These are phyloP conservation scores for Dolomedes plantarius DNA, from an alignment of 2,888 invertebrate species.

Conservation along the genomic window DNA sequence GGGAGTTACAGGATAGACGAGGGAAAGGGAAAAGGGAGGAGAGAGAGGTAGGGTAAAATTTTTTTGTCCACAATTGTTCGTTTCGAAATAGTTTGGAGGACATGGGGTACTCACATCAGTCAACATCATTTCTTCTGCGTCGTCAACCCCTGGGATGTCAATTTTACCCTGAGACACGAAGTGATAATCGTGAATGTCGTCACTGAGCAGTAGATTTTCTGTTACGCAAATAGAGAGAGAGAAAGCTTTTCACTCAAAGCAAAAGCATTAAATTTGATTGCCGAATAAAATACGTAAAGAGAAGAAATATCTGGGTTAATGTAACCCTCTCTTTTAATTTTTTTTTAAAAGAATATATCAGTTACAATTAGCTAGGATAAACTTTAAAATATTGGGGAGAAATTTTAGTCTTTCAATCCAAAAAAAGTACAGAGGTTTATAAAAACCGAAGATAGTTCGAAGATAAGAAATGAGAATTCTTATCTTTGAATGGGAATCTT, in stretches of 20 bases:
- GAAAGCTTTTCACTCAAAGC: background rate
- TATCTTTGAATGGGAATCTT: no score
- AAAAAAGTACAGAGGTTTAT: no score
- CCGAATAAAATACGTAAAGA: background rate
- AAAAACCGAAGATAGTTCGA: no score
- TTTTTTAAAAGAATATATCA: no score
- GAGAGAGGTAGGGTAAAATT: background rate
- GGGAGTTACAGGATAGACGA: no score
- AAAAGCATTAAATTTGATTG: constrained; percentile 15
- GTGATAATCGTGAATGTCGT: constrained; percentile 94
- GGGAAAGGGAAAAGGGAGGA: background rate
- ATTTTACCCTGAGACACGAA: constrained; percentile 98
- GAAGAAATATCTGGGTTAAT: no score
- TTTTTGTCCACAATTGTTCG: background rate
- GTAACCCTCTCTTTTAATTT: no score
- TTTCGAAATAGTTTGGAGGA: background rate
- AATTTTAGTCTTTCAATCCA: no score
- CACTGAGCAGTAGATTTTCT: constrained; percentile 88
- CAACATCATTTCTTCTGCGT: constrained; percentile 91
- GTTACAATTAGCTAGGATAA: no score
- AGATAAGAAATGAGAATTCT: no score
- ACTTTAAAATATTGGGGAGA: no score
- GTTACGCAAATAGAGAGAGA: constrained; percentile 74
- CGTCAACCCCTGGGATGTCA: constrained; percentile 95
- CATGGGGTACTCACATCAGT: constrained; percentile 87